Evolutionary conservation across 1,140 invertebrate genomes (phyloP), one percentile per base, ranked within the genome.

Genomic region (Lepidurus couesii): DNA sequence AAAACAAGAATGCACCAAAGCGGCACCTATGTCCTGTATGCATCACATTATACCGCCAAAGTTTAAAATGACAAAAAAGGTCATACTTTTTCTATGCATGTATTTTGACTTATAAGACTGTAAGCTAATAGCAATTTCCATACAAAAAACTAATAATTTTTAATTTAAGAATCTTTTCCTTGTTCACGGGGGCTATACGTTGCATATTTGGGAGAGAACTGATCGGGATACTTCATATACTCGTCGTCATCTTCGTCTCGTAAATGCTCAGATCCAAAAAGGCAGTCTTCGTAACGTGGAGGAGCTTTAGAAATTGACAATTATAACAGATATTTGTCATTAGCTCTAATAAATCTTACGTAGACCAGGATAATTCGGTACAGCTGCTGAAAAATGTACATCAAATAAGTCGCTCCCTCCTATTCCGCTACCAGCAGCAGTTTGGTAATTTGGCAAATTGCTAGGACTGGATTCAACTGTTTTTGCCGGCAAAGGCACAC

Each of bases 311-410:
- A 34, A 73, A 1, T 73, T 21, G 34, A 78, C 1, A 78, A 73
- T 26, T 34, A 74, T 43, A n/a, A 78, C 42, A 0, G 16, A 13
- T n/a, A 7, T 47, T 11, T 16, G 13, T 0, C 21, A 65, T 5
- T 13, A 65, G 8, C 53, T 21, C 16, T 47, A 6, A 65, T 9
- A 7, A 65, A 65, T 42, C 6, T 79, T 79, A 79, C 78, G 78
- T 42, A 79, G 21, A 47, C 75, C 47, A 11, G 78, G 78, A 75
- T 75, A 79, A 13, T 47, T 44, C 9, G 73, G 65, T 43, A 79
- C 75, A 1, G 78, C 44, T 45, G 78, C 26, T 21, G 75, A 43
- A 7, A 79, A 75, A 44, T 75, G 44, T 21, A 42, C 44, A 24
- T 44, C 10, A 34, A 34, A 34, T 34, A 34, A 34, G 11, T 42